phyloP scores from a whole-genome alignment of 1,140 invertebrate species.

The Archegozetes longisetosus region DNA sequence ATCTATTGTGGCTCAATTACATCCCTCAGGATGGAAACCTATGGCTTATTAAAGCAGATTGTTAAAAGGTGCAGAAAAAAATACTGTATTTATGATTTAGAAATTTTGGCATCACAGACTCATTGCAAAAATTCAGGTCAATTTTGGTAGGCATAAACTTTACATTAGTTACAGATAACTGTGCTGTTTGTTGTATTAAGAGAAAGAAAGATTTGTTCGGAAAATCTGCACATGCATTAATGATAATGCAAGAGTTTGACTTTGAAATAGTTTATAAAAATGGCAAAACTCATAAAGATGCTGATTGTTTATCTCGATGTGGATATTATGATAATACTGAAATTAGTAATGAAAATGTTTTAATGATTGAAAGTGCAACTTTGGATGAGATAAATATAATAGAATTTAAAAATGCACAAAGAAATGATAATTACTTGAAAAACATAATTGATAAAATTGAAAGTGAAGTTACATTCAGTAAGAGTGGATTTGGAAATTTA shows the following conservation, averaged over 20 bases:
- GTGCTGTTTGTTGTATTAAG: conserved; percentile 31
- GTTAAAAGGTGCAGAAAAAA: conserved; percentile 29
- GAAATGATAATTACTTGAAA: background rate
- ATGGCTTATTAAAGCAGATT: background rate
- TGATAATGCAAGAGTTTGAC: conserved; percentile 33
- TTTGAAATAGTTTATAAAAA: conserved; percentile 30
- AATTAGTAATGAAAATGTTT: background rate
- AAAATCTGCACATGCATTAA: conserved; percentile 32
- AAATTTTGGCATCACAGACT: conserved; percentile 36
- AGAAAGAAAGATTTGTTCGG: conserved; percentile 29
- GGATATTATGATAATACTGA: background rate
- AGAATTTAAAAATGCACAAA: background rate
- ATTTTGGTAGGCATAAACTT: conserved; percentile 35
- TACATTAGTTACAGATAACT: conserved; percentile 35
- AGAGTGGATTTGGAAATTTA: background rate
- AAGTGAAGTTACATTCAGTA: background rate
- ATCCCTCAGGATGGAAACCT: background rate
- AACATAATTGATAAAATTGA: background rate
- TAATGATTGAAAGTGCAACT: no score
- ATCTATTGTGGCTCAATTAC: conserved; percentile 24
- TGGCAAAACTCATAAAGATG: conserved; percentile 21
- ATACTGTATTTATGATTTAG: conserved; percentile 32
- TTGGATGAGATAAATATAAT: no score
- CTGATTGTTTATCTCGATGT: conserved; percentile 1
- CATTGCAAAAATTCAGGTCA: conserved; percentile 31